Evolutionary conservation across 2,113 vertebrate species (phyloP), one percentile per base, ranked within the genome.

Genomic region (Seriola rivoliana): DNA sequence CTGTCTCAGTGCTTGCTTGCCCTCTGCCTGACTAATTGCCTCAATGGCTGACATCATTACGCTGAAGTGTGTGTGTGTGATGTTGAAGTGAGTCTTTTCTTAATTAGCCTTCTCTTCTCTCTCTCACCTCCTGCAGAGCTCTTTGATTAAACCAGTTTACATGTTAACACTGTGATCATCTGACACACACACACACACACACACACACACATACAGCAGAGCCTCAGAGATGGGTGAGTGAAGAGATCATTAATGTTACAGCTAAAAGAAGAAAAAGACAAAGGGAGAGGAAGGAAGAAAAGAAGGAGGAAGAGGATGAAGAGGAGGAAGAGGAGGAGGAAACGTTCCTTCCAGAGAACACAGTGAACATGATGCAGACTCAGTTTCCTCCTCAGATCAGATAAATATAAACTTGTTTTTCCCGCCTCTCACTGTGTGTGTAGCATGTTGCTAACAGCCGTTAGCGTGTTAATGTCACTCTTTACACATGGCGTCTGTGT

Each of bases 71-170:
- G 64, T 75, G 59, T 60, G 74, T 57, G 38, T 46, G 23, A 55
- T 57, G 73, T 57, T 67, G 78, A 23, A 57, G 59, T 78, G 76
- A 72, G 67, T 65, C 75, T 60, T 82, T 76, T 83, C 82, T 89
- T 91, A 91, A 91, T 91, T 89, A 87, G 82, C 82, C 71, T 87
- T 71, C 76, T 83, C 69, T 81, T 73, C 57, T 65, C 72, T 60
- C 50, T 54, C 66, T 86, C 72, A 80, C 70, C 87, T 84, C 89
- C 87, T 79, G 75, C 54, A 83, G 82, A 62, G 71, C 60, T 65
- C 82, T 75, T 83, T 89, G 87, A 91, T 91, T 85, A 85, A 85
- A 85, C 71, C 68, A 42, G 71, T 87, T 89, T 85, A 85, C 81
- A 89, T 83, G 79, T 83, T 89, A 77, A 83, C 76, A 75, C 79